Conservation (phyloP, 1,140 invertebrate genomes). For the Cryptotermes secundus region DNA sequence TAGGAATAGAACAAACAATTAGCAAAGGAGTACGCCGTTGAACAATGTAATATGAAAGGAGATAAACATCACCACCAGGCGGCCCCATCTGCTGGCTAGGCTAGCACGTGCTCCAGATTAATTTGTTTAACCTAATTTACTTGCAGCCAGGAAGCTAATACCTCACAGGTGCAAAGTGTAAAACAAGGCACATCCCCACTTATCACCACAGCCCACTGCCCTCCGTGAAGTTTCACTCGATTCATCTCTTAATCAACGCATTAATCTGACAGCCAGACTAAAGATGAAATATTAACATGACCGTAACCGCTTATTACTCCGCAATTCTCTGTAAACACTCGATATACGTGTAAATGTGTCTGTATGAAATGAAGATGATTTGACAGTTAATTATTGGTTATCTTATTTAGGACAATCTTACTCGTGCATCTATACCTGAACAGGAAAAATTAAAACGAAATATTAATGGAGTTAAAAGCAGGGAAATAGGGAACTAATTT, state of each 20-base stretch:
- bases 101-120: neutral
- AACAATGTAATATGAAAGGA: no score
- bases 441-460: no score
- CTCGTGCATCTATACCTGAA: no score
- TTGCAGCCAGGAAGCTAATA: no score
- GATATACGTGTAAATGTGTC: neutral
- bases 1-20: neutral
- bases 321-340: neutral
- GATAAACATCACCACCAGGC: neutral
- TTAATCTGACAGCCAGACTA: neutral
- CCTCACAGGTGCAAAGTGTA: neutral
- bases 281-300: neutral
- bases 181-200: neutral
- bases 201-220: neutral
- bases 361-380: no score
- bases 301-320: neutral
- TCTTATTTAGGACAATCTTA: no score
- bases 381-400: no score
- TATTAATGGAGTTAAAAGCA: no score
- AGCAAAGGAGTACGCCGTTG: neutral
- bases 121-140: constrained; percentile 8
- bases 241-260: neutral
- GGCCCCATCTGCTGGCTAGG: neutral
- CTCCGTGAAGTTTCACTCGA: no score
- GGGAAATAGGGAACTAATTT: no score